phyloP scores from a whole-genome alignment of 2,113 vertebrate genomes.

The Eulacestoma nigropectus region DNA sequence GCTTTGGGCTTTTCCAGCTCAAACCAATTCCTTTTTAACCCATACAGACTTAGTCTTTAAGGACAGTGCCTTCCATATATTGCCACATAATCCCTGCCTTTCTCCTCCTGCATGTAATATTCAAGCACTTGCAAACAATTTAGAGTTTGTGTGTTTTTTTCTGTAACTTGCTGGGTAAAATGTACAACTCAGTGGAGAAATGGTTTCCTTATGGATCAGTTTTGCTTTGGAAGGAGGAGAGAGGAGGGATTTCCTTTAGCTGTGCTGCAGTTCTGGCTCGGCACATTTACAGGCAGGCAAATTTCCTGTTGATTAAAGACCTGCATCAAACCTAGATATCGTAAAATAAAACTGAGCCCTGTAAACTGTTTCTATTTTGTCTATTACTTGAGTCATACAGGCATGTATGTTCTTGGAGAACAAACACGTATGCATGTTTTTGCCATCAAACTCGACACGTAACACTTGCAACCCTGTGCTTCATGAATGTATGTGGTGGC shows the following conservation, averaged over 20 bases:
- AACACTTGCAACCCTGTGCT: not conserved
- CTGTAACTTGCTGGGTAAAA: not conserved
- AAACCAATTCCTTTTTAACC: not conserved
- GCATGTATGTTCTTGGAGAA: not conserved
- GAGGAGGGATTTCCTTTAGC: not conserved
- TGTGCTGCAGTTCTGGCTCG: not conserved
- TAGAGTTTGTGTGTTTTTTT: not conserved
- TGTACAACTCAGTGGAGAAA: not conserved
- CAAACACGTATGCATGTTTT: not conserved
- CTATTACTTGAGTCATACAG: not conserved
- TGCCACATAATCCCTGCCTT: not conserved
- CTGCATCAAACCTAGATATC: not conserved
- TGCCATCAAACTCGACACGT: not conserved
- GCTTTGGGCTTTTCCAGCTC: not conserved
- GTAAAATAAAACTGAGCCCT: not conserved
- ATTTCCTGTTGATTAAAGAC: not conserved
- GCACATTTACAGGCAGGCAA: not conserved
- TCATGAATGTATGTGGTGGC: not conserved
- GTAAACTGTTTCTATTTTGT: not conserved
- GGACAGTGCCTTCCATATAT: not conserved
- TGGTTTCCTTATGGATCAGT: not conserved
- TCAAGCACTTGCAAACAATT: not conserved
- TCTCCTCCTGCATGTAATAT: not conserved
- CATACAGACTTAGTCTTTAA: not conserved
- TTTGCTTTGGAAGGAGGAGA: not conserved